These are phyloP conservation scores for Trissonchulus latispiculum DNA, from an alignment of 2,888 invertebrate species.

Conservation along the genomic window DNA sequence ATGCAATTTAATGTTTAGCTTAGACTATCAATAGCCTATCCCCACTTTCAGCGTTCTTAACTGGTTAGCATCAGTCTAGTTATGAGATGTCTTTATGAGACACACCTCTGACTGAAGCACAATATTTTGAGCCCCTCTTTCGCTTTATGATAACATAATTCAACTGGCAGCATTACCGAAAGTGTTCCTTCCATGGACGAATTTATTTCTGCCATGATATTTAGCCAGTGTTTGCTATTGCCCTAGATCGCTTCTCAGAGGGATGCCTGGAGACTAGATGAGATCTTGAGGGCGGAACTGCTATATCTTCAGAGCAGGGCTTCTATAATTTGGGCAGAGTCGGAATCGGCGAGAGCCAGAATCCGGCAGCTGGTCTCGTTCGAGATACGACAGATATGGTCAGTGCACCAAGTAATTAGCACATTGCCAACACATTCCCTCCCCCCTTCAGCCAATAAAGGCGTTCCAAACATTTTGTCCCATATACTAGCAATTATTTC, in stretches of 20 bases:
- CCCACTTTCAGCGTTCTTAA: no score
- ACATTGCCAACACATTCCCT: slow-evolving; percentile 94
- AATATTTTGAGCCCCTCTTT: no score
- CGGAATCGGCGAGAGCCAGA: slow-evolving; percentile 57
- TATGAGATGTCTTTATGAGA: no score
- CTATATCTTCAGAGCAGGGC: neutral
- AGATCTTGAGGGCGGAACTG: neutral
- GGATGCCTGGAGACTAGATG: neutral
- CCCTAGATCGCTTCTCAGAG: neutral
- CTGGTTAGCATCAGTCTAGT: no score
- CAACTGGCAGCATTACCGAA: no score
- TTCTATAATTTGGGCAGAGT: neutral
- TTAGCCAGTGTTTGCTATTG: neutral
- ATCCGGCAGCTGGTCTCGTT: slow-evolving; percentile 93
- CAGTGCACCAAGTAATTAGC: slow-evolving; percentile 91
- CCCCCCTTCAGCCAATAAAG: no score
- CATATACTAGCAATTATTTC: no score
- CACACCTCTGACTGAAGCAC: no score
- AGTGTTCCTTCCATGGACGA: slow-evolving; percentile 20
- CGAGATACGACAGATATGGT: slow-evolving; percentile 98
- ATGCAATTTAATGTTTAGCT: no score
- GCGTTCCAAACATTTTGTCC: no score
- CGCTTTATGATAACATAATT: no score
- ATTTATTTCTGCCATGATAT: neutral
- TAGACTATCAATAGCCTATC: no score